These are phyloP conservation scores for Zeuzera pyrina DNA, from an alignment of 2,888 invertebrate genomes.

Conservation along the genomic window DNA sequence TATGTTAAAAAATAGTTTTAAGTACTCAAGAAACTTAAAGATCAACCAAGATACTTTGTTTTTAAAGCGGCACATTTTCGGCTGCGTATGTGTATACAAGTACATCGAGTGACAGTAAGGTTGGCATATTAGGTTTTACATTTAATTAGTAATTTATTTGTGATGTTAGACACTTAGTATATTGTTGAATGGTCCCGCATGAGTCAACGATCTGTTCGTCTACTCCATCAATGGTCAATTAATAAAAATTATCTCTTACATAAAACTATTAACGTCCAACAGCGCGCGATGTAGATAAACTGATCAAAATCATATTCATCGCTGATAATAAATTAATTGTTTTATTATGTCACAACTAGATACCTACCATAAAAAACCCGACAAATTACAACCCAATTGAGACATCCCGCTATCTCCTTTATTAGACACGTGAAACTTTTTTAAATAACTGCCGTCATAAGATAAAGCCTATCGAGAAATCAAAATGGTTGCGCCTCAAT, in stretches of 20 bases:
- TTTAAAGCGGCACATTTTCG: too few relatives aligned
- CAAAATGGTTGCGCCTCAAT: conserved; percentile 40
- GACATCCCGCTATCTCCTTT: conserved; percentile 67
- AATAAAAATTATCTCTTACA: conserved; percentile 65
- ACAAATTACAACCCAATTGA: conserved; percentile 64
- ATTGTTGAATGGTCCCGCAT: conserved; percentile 48
- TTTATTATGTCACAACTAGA: conserved; percentile 64
- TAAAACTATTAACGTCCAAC: conserved; percentile 64
- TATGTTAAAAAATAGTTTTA: too few relatives aligned
- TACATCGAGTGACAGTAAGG: too few relatives aligned
- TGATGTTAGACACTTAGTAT: too few relatives aligned
- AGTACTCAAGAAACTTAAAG: too few relatives aligned
- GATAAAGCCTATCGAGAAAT: conserved; percentile 55
- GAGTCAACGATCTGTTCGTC: conserved; percentile 32
- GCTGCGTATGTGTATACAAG: too few relatives aligned
- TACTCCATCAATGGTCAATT: conserved; percentile 60
- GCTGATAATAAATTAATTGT: conserved; percentile 67
- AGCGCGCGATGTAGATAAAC: conserved; percentile 52
- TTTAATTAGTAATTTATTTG: too few relatives aligned
- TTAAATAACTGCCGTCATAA: conserved; percentile 47
- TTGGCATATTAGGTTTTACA: too few relatives aligned
- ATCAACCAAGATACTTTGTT: too few relatives aligned
- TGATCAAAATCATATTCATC: conserved; percentile 57
- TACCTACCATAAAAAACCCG: conserved; percentile 54
- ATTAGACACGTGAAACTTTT: conserved; percentile 50